Percentiles rank a stretch among this genome's conserved stretches.
Evolutionary conservation across 2,113 vertebrate genomes (phyloP).

Genomic region (Regulus satrapa): DNA sequence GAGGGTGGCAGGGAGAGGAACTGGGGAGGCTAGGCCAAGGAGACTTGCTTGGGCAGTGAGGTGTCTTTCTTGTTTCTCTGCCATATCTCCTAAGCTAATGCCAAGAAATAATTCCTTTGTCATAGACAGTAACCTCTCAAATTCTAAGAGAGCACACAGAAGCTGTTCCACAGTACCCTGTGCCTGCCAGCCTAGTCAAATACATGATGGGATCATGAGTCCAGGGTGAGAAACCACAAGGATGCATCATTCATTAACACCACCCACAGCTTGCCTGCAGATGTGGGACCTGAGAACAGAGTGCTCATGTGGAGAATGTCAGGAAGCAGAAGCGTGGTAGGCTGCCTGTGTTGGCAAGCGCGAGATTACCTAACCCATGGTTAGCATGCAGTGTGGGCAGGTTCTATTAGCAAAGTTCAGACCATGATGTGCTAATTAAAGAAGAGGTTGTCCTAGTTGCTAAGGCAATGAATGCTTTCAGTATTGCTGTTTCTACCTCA

Average conservation of each 20-base stretch:
- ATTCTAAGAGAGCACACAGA: not conserved
- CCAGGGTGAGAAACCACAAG: not conserved
- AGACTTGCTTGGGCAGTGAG: not conserved
- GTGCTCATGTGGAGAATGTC: slow-evolving; percentile 1
- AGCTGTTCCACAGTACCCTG: not conserved
- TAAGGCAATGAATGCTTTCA: slow-evolving; percentile 41
- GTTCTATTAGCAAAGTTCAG: slow-evolving; percentile 49
- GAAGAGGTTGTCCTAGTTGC: slow-evolving; percentile 43
- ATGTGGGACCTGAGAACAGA: slow-evolving; percentile 45
- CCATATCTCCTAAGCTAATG: not conserved
- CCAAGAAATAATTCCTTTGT: not conserved
- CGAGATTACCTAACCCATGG: slow-evolving; percentile 2
- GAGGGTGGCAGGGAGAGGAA: not conserved
- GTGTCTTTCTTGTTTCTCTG: not conserved
- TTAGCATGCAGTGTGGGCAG: slow-evolving; percentile 25
- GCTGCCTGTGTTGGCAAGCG: not conserved
- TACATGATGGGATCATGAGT: not conserved
- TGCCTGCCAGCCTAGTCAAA: not conserved
- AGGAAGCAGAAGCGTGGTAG: slow-evolving; percentile 10
- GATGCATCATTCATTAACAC: slow-evolving; percentile 39
- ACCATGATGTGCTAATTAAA: slow-evolving; percentile 45
- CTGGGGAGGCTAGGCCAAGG: not conserved
- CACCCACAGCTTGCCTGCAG: slow-evolving; percentile 39
- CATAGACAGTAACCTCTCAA: not conserved
- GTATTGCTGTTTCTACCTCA: not conserved